Base-by-base conservation (phyloP, 2,888 invertebrate genomes). In the Philereme vetulata region DNA sequence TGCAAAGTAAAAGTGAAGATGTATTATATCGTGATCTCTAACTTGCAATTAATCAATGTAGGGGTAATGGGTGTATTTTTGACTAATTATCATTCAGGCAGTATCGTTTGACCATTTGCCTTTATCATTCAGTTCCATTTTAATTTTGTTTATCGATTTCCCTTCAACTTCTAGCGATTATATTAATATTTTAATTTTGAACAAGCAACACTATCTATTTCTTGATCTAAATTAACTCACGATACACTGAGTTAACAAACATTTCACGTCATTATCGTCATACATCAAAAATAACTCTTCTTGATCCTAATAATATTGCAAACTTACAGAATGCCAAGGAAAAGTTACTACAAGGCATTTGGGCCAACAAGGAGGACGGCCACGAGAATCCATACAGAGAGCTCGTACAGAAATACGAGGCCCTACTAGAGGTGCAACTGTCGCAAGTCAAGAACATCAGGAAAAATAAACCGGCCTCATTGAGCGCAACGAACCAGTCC, bases 371-470 rank as follows among this genome's bases (percentile, higher is more conserved):
- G 76, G 91, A 88, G 76, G 89, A 91, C 69, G 89, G 89, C 64
- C 90, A 90, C 71, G 93, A 93, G 65, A 96, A 96, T 82, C 95
- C 96, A 0, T 97, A 97, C 85, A 93, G 96, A 77, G 96, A 95
- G 58, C 90, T 97, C 71, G 96, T 97, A 53, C 96, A 96, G 81
- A 97, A 97, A 82, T 97, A 97, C 82, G 96, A 97, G 85, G 96
- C 96, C 35, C 90, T 97, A 54, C 87, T 96, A 36, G 95, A 96
- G 80, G 95, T 96, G 44, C 96, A 96, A 77, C 90, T 95, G 67
- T 94, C 94, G 62, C 94, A 95, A 58, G 93, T 93, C 50, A 93
- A 88, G 75, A 93, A 89, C 66, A 89, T 90, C 68, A 85, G 80
- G 73, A 93, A 89, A 76, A 86, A 81, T 65, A 90, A 88, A 71